These are phyloP conservation scores for Sphaerodactylus townsendi DNA, from an alignment of 2,113 vertebrate species.

Conservation along the genomic window DNA sequence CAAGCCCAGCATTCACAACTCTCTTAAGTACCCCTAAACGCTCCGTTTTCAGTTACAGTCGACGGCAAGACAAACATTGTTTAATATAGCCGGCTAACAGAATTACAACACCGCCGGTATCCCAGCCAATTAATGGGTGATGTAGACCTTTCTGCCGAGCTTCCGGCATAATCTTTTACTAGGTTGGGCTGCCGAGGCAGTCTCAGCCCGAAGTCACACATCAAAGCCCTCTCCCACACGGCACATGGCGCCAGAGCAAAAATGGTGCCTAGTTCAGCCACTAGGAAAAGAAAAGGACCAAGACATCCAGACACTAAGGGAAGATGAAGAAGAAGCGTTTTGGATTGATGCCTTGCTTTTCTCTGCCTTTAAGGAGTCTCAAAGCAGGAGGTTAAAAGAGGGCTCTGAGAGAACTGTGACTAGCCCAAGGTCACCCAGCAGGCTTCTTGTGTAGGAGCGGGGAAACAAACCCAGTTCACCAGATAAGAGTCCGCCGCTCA, in stretches of 20 bases:
- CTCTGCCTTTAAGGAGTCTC: too few species aligned
- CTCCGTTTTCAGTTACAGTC: slow-evolving; percentile 72
- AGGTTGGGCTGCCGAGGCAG: slow-evolving; percentile 65
- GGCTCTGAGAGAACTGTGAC: too few species aligned
- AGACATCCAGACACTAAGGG: too few species aligned
- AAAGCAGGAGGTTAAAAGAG: too few species aligned
- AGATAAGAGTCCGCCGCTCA: too few species aligned
- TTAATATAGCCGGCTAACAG: slow-evolving; percentile 72
- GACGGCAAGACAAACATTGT: slow-evolving; percentile 80
- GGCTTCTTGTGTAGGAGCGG: too few species aligned
- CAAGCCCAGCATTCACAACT: slow-evolving; percentile 72
- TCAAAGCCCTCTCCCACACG: slow-evolving; percentile 23
- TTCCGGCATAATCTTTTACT: slow-evolving; percentile 62
- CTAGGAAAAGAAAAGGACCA: slow-evolving; percentile 47
- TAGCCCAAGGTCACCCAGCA: too few species aligned
- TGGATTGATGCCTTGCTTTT: too few species aligned
- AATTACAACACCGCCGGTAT: slow-evolving; percentile 69
- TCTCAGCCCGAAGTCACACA: slow-evolving; percentile 48
- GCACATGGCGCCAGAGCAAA: slow-evolving; percentile 29
- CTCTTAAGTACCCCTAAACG: slow-evolving; percentile 81
- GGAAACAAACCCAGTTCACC: too few species aligned
- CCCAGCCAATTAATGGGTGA: slow-evolving; percentile 70
- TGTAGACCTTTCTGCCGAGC: slow-evolving; percentile 56
- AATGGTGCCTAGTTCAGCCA: slow-evolving; percentile 34
- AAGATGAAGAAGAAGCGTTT: too few species aligned